These are phyloP conservation scores for Oligia strigilis DNA, from an alignment of 2,888 invertebrate species.

Conservation along the genomic window DNA sequence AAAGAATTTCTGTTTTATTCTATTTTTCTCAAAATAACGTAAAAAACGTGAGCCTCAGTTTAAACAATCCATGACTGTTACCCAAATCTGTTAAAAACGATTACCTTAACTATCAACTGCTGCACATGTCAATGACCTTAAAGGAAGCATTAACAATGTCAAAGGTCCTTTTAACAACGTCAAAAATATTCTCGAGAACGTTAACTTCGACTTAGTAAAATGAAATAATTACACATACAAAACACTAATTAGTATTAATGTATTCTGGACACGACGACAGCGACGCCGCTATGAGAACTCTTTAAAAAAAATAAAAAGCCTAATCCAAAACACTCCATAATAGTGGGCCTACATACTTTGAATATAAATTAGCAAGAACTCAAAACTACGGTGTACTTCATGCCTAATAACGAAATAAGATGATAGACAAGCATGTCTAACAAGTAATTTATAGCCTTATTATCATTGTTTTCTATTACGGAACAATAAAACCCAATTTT, in stretches of 20 bases:
- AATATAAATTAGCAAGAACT: slow-evolving; percentile 84
- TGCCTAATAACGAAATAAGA: slow-evolving; percentile 73
- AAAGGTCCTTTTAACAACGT: slow-evolving; percentile 49
- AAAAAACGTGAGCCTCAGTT: background rate
- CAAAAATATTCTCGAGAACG: slow-evolving; percentile 57
- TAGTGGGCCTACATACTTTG: slow-evolving; percentile 80
- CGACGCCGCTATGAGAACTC: slow-evolving; percentile 73
- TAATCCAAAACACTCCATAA: slow-evolving; percentile 78
- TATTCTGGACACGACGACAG: slow-evolving; percentile 83
- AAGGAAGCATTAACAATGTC: slow-evolving; percentile 64
- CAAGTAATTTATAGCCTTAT: slow-evolving; percentile 81
- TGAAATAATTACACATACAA: slow-evolving; percentile 77
- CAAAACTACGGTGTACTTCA: slow-evolving; percentile 71
- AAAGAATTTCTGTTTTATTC: too few species aligned
- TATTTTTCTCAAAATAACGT: background rate
- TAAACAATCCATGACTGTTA: background rate
- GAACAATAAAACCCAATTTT: slow-evolving; percentile 80
- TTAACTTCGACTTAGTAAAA: slow-evolving; percentile 65
- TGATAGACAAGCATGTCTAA: slow-evolving; percentile 83
- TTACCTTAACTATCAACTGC: background rate
- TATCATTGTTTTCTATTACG: slow-evolving; percentile 83
- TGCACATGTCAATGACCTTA: slow-evolving; percentile 25
- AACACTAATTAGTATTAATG: slow-evolving; percentile 84
- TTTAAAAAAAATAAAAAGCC: slow-evolving; percentile 73
- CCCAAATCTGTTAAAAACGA: too few species aligned